Evolutionary conservation across 2,113 vertebrate genomes (phyloP), one percentile per base, ranked within the genome.

Genomic region (Hylia prasina): DNA sequence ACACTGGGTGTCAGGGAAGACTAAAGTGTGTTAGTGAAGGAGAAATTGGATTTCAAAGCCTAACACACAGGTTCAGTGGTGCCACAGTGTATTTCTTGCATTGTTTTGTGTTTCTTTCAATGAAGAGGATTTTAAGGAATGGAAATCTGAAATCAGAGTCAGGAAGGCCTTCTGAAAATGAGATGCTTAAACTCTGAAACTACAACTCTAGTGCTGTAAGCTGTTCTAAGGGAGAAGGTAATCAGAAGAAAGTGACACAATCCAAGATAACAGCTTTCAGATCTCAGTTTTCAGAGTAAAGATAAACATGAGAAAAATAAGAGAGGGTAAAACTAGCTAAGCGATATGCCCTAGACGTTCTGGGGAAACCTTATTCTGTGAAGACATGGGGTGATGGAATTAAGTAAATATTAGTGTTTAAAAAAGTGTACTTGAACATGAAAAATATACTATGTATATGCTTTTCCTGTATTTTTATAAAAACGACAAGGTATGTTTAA

Each of bases 201-300:
- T 68, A 16, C 25, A 61, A 1, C 5, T 51, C 45, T 65, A n/a
- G 14, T 50, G 40, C 0, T 0, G 0, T 42, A 61, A 86, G 19
- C 27, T 89, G 5, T n/a, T 87, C 7, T 50, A 37, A 69, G 31
- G 27, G 22, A 79, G 51, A 73, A 54, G 3, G 19, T 79, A 63
- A 18, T 82, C 16, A 31, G 57, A 73, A 64, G 35, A 44, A 66
- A 35, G 44, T 44, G 75, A 25, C 15, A 15, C 7, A 54, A 18
- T 31, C 13, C 19, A 84, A 64, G 21, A 48, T 51, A 31, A 18
- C 4, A 23, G 15, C 42, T 91, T 83, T 90, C 33, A 60, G 10
- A 50, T 63, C 30, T 79, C 10, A 15, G 11, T 53, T 86, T 80
- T 86, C 39, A 72, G 21, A 27, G 18, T 56, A 33, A 81, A 89